Conservation (phyloP, 2,113 vertebrate species). For the Naja naja region DNA sequence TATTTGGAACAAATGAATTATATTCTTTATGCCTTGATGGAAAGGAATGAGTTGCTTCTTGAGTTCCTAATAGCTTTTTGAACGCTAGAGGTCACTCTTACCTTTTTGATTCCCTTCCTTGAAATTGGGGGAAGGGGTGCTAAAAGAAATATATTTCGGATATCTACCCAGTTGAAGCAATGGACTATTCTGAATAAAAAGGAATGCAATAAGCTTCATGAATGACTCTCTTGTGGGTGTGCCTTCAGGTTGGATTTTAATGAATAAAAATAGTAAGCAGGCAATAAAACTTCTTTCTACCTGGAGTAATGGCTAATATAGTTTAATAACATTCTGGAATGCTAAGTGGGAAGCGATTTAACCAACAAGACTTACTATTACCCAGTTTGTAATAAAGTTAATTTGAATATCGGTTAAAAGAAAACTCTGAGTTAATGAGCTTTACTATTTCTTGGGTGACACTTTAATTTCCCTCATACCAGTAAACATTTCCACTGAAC, state of each 20-base stretch:
- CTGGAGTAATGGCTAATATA: conserved; percentile 50
- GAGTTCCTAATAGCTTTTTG: neutral
- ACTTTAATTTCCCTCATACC: conserved; percentile 64
- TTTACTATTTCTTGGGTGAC: conserved; percentile 68
- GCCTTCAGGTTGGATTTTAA: neutral
- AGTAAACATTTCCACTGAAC: conserved; percentile 62
- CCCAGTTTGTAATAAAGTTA: conserved; percentile 56
- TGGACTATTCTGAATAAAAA: conserved; percentile 31
- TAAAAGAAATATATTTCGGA: neutral
- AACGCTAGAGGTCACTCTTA: conserved; percentile 69
- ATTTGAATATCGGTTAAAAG: conserved; percentile 63
- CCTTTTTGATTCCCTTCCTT: conserved; percentile 41
- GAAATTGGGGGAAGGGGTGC: neutral
- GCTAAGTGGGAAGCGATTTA: conserved; percentile 52
- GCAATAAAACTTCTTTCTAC: neutral
- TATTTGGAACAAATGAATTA: conserved; percentile 3
- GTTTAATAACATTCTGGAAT: conserved; percentile 56
- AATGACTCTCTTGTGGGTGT: neutral
- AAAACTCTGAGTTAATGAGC: conserved; percentile 65
- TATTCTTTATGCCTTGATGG: neutral
- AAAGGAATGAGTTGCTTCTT: conserved; percentile 5
- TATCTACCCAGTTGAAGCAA: conserved; percentile 28
- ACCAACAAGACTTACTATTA: conserved; percentile 46
- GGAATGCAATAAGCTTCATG: neutral
- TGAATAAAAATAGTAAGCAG: neutral